Evolutionary conservation across 2,113 vertebrate species (phyloP), one percentile per base, ranked within the genome.

Genomic region (Phoxinus phoxinus): DNA sequence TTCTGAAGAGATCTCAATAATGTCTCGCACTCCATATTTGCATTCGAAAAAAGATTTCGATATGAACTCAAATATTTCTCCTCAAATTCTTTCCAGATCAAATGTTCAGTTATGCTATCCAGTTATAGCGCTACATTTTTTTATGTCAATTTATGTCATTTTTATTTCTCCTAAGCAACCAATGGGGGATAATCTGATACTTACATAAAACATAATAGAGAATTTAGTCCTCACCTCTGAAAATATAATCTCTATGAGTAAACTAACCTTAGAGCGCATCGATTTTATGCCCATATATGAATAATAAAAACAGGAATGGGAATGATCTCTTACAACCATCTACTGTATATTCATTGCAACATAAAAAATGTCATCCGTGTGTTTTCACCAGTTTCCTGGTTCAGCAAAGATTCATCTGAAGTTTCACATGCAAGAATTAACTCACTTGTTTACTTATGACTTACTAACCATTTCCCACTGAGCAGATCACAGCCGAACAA

Each of bases 401-500:
- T 65, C 59, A 65, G 77, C 19, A 53, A 30, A 76, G 76, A 84
- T 73, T 73, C 11, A 84, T 85, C 69, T 88, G 46, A 76, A 80
- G 7, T 58, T 67, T 35, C 63, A 65, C 86, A 59, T 32, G 82
- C 85, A 83, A 69, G 71, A 51, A 87, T 91, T 89, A 84, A 89
- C 90, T 92, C 91, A 90, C 71, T 87, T 84, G 84, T 89, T 83
- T 81, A 81, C 79, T 81, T 72, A 58, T 83, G 81, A 72, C 30
- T 23, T 65, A 86, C 81, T 81, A 87, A 23, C 4, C 85, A 83
- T 72, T 69, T 86, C 56, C 53, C 78, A 83, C 27, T 74, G 69
- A 84, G 85, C 76, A 81, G 48, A 77, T 65, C 69, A 48, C 11
- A 37, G 82, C 59, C 23, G 10, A 41, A 75, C 78, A 89, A 85